Conservation (phyloP, 1,140 invertebrate species). For the Coptotermes formosanus region DNA sequence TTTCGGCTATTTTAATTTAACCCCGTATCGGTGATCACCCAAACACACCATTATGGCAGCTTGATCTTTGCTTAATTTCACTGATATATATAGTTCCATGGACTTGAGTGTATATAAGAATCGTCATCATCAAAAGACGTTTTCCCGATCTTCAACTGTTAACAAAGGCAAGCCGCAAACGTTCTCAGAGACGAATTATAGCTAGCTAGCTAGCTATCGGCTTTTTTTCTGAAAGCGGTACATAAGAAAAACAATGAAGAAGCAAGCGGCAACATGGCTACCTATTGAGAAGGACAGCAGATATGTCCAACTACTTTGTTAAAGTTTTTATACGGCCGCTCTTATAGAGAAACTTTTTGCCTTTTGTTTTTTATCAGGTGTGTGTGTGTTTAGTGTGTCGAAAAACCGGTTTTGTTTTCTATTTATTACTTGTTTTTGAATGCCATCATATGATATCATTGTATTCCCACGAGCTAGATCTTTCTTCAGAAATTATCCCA, state of each 20-base stretch:
- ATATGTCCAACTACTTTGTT: conserved; percentile 19
- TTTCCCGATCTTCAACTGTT: conserved; percentile 11
- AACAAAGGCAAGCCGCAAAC: background rate
- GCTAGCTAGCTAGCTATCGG: background rate
- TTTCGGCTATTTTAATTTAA: background rate
- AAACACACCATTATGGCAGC: background rate
- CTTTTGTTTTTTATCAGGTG: conserved; percentile 12
- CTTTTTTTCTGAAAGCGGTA: background rate
- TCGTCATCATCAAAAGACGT: conserved; percentile 12
- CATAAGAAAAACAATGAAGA: conserved; percentile 1
- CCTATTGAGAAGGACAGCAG: background rate
- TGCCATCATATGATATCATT: background rate
- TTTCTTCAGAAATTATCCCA: background rate
- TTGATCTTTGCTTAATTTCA: background rate
- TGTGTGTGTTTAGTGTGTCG: background rate
- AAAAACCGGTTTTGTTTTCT: background rate
- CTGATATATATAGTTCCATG: background rate
- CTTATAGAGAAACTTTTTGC: background rate
- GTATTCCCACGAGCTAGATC: background rate
- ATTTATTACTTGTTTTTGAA: conserved; percentile 11
- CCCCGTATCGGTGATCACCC: background rate
- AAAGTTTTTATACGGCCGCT: background rate
- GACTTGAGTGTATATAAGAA: background rate
- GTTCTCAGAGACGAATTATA: background rate
- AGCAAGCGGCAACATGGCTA: conserved; percentile 3